phyloP scores from a whole-genome alignment of 2,797 vertebrate genomes.

The Microhierax caerulescens region DNA sequence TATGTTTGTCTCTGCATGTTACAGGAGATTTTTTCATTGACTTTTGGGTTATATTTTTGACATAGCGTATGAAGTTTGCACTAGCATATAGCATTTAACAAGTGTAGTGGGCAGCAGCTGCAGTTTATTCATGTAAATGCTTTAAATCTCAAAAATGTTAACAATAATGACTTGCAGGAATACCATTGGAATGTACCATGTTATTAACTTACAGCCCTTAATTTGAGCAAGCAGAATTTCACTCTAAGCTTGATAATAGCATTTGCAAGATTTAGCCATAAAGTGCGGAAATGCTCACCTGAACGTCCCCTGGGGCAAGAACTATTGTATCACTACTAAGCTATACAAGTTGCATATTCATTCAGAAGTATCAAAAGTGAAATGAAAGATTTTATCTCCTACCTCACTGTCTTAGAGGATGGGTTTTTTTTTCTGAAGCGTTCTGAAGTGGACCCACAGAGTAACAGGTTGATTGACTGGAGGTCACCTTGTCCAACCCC shows the following conservation, averaged over 20 bases:
- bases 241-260: not conserved
- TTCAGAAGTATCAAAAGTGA: not conserved
- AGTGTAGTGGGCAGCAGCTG: not conserved
- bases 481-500: not conserved
- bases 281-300: not conserved
- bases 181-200: not conserved
- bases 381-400: not conserved
- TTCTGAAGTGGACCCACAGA: not conserved
- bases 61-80: not conserved
- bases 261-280: not conserved
- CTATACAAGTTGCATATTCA: not conserved
- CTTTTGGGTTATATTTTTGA: not conserved
- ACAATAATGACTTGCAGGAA: not conserved
- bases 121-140: not conserved
- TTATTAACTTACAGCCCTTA: not conserved
- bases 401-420: not conserved
- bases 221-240: not conserved
- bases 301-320: not conserved
- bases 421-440: rapidly evolving
- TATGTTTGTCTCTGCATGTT: not conserved
- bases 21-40: not conserved
- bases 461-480: not conserved
- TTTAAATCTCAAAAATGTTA: not conserved
- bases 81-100: not conserved
- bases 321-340: not conserved